phyloP scores from a whole-genome alignment of 2,888 invertebrate genomes.

The Arctia plantaginis region DNA sequence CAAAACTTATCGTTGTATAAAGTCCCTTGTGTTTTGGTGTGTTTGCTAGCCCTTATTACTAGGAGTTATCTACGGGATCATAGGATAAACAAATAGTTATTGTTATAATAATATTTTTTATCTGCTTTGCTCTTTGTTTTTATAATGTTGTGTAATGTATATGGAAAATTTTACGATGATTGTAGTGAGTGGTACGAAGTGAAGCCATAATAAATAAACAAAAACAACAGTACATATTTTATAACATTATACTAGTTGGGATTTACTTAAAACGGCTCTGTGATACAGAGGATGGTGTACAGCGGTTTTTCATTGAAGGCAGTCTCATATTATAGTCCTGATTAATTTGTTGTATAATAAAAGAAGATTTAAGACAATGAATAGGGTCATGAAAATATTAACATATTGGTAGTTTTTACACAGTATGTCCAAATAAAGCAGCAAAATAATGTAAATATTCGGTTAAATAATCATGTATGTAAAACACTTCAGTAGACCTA shows the following conservation, averaged over 20 bases:
- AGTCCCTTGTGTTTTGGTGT: background rate
- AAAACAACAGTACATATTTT: too few species aligned
- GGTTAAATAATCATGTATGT: background rate
- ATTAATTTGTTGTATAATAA: background rate
- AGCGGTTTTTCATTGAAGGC: background rate
- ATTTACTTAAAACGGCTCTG: too few species aligned
- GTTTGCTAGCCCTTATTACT: background rate
- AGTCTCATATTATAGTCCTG: background rate
- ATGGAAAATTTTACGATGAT: too few species aligned
- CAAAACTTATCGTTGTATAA: background rate
- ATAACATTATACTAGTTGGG: too few species aligned
- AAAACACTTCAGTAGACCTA: background rate
- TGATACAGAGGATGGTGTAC: too few species aligned
- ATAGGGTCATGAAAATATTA: background rate
- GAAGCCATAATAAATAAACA: too few species aligned
- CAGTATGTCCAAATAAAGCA: background rate
- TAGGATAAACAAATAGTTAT: background rate
- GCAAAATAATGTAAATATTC: background rate
- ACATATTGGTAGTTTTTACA: background rate
- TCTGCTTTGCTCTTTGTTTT: background rate
- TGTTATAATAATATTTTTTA: background rate
- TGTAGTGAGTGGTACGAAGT: too few species aligned
- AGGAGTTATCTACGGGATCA: background rate
- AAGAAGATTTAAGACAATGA: background rate
- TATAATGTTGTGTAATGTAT: too few species aligned